Evolutionary conservation across 64 coral and sea anemone species (phyloP).

Genomic region (Platygyra sinensis): DNA sequence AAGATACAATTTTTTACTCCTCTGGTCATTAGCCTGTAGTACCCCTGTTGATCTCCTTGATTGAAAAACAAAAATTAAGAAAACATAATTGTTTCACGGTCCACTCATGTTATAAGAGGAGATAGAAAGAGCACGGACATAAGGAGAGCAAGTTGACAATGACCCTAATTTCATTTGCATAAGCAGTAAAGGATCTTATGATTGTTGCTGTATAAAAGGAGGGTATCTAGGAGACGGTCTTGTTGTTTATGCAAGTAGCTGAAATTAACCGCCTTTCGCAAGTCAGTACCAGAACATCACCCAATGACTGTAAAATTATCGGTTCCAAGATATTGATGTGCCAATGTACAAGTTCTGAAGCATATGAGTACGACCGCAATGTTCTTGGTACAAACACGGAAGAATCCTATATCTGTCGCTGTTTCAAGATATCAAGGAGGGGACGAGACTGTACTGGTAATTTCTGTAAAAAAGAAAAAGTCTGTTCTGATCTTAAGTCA

Average conservation of each 20-base stretch:
- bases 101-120: too few relatives aligned
- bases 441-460: conserved; percentile 48
- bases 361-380: conserved; percentile 7
- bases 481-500: too few relatives aligned
- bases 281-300: neutral
- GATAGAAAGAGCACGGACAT: too few relatives aligned
- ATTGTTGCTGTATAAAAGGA: neutral
- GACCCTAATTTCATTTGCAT: neutral
- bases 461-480: neutral
- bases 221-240: neutral
- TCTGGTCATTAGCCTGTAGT: neutral
- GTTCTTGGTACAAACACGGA: neutral
- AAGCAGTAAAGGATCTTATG: neutral
- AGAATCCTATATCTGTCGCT: neutral
- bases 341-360: conserved; percentile 13
- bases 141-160: neutral
- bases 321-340: conserved; percentile 15
- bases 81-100: too few relatives aligned
- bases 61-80: too few relatives aligned
- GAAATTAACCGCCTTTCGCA: too few relatives aligned
- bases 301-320: too few relatives aligned
- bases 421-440: conserved; percentile 37
- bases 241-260: neutral
- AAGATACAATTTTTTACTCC: too few relatives aligned
- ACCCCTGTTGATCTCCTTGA: too few relatives aligned